Conservation (phyloP, 1,140 invertebrate genomes). For the Argopecten irradians region DNA sequence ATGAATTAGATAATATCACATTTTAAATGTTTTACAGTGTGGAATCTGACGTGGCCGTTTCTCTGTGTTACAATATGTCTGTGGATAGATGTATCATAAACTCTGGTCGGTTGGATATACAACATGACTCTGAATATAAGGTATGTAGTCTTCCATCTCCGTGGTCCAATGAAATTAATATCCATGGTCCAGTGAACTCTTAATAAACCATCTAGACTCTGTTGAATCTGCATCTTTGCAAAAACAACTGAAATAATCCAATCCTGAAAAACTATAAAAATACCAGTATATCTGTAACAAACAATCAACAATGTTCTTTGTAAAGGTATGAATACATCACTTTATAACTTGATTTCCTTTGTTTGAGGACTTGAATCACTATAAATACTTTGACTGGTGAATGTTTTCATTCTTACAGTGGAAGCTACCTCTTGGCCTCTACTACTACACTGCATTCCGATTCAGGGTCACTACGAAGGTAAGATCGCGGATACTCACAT, state of each 20-base stretch:
- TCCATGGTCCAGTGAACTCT: no score
- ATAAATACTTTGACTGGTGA: neutral
- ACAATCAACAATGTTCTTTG: neutral
- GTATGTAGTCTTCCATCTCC: neutral
- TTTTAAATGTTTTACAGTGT: neutral
- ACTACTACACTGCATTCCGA: slow-evolving; percentile 39
- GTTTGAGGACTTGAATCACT: neutral
- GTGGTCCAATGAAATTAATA: no score
- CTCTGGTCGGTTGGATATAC: neutral
- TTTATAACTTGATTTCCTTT: neutral
- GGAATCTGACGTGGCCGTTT: neutral
- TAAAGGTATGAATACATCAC: neutral
- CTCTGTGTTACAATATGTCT: neutral
- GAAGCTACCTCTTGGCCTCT: slow-evolving; percentile 48
- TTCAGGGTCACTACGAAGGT: slow-evolving; percentile 51
- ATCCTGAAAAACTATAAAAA: no score
- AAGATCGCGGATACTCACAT: neutral
- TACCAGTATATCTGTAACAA: neutral
- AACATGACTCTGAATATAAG: neutral
- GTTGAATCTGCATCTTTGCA: neutral
- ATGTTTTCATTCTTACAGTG: slow-evolving; percentile 48
- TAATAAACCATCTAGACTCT: no score
- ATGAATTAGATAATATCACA: neutral
- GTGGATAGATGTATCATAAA: neutral
- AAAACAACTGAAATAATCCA: neutral